phyloP scores from a whole-genome alignment of 2,797 vertebrate species.

The Cetoscarus ocellatus region DNA sequence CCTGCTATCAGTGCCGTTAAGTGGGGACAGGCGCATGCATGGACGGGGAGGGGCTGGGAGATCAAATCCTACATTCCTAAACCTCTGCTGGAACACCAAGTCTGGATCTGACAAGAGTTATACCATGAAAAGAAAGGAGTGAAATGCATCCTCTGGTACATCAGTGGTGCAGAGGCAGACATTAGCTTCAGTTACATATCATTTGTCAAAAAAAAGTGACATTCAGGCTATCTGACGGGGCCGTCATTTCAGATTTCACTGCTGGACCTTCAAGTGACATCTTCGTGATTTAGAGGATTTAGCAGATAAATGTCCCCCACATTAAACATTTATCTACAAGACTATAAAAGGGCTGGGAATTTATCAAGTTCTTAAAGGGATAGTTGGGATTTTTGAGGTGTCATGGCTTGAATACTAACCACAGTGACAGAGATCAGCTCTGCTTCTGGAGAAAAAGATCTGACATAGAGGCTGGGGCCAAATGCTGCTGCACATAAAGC shows the following conservation, averaged over 20 bases:
- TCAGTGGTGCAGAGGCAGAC: background rate
- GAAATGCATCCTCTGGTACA: background rate
- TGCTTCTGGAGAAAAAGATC: too few relatives aligned
- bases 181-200: constrained; percentile 6
- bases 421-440: too few relatives aligned
- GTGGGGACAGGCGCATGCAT: constrained; percentile 63
- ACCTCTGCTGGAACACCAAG: constrained; percentile 45
- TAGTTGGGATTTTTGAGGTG: too few relatives aligned
- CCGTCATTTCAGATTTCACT: constrained; percentile 19
- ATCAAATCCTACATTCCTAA: constrained; percentile 72
- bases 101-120: constrained; percentile 22
- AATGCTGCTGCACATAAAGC: too few relatives aligned
- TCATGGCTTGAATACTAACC: too few relatives aligned
- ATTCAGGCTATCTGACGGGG: constrained; percentile 16
- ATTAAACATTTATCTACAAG: background rate
- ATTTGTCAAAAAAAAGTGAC: constrained; percentile 9
- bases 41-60: constrained; percentile 31
- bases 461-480: too few relatives aligned
- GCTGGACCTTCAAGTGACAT: constrained; percentile 9
- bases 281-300: constrained; percentile 3
- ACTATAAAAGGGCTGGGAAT: background rate
- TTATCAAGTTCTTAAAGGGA: too few relatives aligned
- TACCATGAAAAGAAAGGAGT: background rate
- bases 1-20: constrained; percentile 80
- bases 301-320: constrained; percentile 3